Base-by-base conservation (phyloP, 2,888 invertebrate genomes). In the Lymantria monacha region DNA sequence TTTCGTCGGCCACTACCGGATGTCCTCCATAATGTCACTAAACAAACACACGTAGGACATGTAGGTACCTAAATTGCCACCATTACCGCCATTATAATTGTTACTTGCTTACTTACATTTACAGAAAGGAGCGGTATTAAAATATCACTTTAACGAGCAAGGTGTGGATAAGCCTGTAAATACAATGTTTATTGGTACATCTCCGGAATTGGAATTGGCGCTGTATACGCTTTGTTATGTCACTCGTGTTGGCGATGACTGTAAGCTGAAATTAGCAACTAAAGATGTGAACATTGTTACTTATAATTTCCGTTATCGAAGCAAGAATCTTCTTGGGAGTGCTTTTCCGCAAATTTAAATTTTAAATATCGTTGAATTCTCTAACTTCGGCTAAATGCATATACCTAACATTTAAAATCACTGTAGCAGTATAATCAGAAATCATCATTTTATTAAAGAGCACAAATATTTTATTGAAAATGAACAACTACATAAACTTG, bases 121-220 rank as follows among this genome's bases (percentile, higher is more conserved):
- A 43, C 91, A 97, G 96, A 96, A 96, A 93, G 96, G 95, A 37
- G 92, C 93, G 3, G 93, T 97, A 13, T 46, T 96, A 30, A 96
- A 96, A 76, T 81, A 94, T 41, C 95, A 96, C 59, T 94, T 96
- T 57, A 93, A 92, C 49, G 95, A 95, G 79, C 93, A 94, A 71
- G 93, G 93, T 0, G 84, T 93, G 1, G 94, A 94, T 59, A 97
- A 97, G 73, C 96, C 97, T 0, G 95, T 96, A 0, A 95, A 95
- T 47, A 92, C 93, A 0, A 92, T 97, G 90, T 96, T 97, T 70
- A 91, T 97, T 55, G 97, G 97, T 22, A 96, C 96, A 0, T 97
- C 97, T 48, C 98, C 98, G 0, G 98, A 98, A 84, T 89, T 98
- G 60, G 98, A 98, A 83, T 93, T 98, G 86, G 96, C 98, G 0